Base-by-base conservation (phyloP, 2,888 invertebrate genomes). In the Pteria penguin region DNA sequence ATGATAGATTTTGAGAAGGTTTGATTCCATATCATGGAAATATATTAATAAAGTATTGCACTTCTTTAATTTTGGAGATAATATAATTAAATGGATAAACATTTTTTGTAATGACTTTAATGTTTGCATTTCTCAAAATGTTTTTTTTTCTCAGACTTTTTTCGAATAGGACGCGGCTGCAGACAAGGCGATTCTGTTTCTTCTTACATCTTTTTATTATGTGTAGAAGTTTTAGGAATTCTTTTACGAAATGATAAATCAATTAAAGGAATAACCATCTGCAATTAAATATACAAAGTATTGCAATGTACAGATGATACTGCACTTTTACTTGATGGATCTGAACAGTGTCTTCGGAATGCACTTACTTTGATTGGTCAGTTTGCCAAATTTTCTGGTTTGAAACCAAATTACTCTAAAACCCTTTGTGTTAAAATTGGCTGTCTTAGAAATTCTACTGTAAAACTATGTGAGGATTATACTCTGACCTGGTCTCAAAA, bases 1-100 rank as follows among this genome's bases (percentile, higher is more conserved):
- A 32, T 61, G 14, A 26, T 76, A 55, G 73, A 79, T 62, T 79
- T 76, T 72, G 76, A 74, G 45, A 72, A 76, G n/a, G 76, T 74
- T 79, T 65, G 77, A 77, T 31, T 72, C 76, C 31, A 32, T 76
- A 2, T 67, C 75, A n/a, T 78, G 75, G 45, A 45, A 45, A 45
- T 45, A 45, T 18, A 45, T 45, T 14, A 14, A 45, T 45, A 45
- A 45, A 45, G 45, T 45, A 18, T 18, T 45, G 8, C 8, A 45
- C 18, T 45, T 45, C 18, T 45, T 45, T 45, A 45, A 45, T 18
- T 45, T 45, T 45, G 45, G 76, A 4, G 27, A 57, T n/a, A 31
- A 33, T 32, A 67, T 80, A 29, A 63, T 18, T 57, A 45, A 24
- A 54, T 80, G 71, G 72, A 31, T 72, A n/a, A 61, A 32, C 11